Evolutionary conservation across 2,797 vertebrate genomes (phyloP).

Genomic region (Gymnothorax reevesii): DNA sequence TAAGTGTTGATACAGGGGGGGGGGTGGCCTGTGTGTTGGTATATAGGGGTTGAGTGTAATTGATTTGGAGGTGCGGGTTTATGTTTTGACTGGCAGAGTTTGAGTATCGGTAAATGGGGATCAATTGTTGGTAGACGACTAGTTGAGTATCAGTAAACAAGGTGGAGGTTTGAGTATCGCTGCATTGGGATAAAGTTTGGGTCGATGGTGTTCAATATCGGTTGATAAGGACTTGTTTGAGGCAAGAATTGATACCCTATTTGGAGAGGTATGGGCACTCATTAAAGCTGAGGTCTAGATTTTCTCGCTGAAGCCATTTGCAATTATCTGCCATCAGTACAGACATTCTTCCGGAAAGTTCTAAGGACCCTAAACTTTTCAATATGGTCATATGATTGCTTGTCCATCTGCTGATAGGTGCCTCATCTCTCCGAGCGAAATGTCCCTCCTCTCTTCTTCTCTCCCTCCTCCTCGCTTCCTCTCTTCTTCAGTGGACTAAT

Average conservation of each 20-base stretch:
- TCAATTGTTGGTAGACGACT: background rate
- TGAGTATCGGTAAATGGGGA: background rate
- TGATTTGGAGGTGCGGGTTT: background rate
- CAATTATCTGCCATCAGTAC: no score
- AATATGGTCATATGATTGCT: no score
- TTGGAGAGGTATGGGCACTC: background rate
- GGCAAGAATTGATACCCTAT: background rate
- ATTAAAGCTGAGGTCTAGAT: background rate
- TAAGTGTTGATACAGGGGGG: background rate
- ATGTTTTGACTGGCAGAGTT: background rate
- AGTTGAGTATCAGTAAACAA: no score
- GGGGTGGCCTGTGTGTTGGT: background rate
- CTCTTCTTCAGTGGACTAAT: constrained; percentile 62
- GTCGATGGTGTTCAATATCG: no score
- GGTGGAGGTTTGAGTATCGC: no score
- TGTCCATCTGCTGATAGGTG: background rate
- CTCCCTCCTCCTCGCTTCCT: constrained; percentile 38
- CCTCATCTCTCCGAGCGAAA: background rate
- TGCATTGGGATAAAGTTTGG: no score
- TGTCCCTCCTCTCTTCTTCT: background rate
- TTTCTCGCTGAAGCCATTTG: background rate
- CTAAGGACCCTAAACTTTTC: background rate
- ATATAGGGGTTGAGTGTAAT: background rate
- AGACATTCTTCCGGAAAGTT: background rate
- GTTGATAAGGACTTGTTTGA: no score